Conservation (phyloP, 2,113 vertebrate genomes). For the Galemys pyrenaicus region DNA sequence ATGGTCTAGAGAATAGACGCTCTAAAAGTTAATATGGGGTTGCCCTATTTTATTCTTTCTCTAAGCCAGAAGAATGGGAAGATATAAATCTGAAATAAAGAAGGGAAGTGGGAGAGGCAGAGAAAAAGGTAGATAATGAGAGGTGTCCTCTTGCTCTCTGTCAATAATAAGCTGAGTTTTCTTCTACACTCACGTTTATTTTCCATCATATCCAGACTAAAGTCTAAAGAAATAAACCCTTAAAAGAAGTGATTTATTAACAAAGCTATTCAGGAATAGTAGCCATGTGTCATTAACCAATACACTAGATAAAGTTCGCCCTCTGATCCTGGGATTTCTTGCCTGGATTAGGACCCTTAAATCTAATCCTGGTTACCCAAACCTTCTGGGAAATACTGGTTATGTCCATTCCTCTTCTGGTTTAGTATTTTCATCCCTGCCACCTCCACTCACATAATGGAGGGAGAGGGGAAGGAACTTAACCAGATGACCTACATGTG, state of each 20-base stretch:
- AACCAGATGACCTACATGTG: not conserved
- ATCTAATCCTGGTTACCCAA: not conserved
- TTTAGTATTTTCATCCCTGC: not conserved
- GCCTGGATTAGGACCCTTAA: not conserved
- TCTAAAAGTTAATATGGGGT: not conserved
- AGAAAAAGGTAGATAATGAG: not conserved
- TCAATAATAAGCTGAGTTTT: not conserved
- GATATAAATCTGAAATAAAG: not conserved
- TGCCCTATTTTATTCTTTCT: slow-evolving; percentile 1
- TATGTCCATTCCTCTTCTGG: not conserved
- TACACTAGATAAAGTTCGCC: not conserved
- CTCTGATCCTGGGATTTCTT: not conserved
- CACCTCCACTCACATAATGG: not conserved
- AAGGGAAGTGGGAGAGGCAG: not conserved
- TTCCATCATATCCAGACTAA: not conserved
- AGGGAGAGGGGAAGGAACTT: not conserved
- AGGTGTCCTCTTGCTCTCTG: not conserved
- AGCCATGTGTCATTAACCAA: not conserved
- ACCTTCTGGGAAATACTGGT: not conserved
- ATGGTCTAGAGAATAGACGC: not conserved
- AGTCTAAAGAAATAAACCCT: not conserved
- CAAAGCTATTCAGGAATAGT: not conserved
- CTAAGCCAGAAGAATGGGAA: not conserved
- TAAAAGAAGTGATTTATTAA: not conserved
- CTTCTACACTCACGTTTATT: not conserved